Base-by-base conservation (phyloP, 2,113 vertebrate genomes). In the Pandion haliaetus region DNA sequence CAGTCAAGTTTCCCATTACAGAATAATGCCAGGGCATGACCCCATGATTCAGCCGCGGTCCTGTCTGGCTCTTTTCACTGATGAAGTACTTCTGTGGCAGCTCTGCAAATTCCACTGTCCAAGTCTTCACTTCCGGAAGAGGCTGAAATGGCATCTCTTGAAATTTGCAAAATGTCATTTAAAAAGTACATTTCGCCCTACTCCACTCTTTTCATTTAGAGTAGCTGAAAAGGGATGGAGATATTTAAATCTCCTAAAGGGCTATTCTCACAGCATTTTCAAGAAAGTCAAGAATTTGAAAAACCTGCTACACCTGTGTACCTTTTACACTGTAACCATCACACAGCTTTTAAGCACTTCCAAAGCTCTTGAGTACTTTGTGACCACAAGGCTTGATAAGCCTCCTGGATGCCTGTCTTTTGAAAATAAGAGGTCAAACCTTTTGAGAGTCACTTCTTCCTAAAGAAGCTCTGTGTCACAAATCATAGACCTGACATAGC, bases 41-140 rank as follows among this genome's bases (percentile, higher is more conserved):
- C 54, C 74, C 3, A 0, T 82, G 88, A 76, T 88, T 94, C 89
- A 82, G 83, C 49, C 2, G 5, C 11, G 7, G 24, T 31, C 55
- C 34, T 78, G 78, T 55, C 49, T 62, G 74, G 31, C 52, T 82
- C 45, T 89, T 91, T 86, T 91, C 80, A 57, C 38, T 76, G 72
- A 10, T 67, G 79, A 91, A 88, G 92, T 66, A 63, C 20, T 79
- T 93, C 47, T 70, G 44, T 85, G 90, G 44, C 88, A 91, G 71
- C 52, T 90, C 92, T 82, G 81, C 76, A 95, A 86, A 86, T 97
- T 94, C 54, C 86, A 66, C 52, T 83, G 67, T 45, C 83, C 86
- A 86, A 62, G 70, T 62, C 70, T 72, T 93, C 67, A 34, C 47
- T 71, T 94, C 52, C 44, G 92, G 66, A 44, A 78, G 40, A 90